Evolutionary conservation across 2,797 vertebrate genomes (phyloP), one percentile per base, ranked within the genome.

Genomic region (Lacerta bilineata): DNA sequence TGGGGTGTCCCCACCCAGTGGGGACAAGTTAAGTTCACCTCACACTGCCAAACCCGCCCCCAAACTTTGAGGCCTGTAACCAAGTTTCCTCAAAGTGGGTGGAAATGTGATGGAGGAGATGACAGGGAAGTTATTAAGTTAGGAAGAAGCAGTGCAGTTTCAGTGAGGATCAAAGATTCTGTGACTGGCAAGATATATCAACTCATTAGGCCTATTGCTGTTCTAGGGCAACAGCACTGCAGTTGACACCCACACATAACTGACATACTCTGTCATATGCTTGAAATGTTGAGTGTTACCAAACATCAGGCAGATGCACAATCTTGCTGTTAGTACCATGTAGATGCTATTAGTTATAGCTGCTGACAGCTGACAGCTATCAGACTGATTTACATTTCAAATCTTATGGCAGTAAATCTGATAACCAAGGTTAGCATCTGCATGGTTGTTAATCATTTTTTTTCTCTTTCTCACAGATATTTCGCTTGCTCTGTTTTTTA

Each of bases 301-400:
- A 91, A 84, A 87, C 80, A 17, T 25, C 0, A 78, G 59, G 61
- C 6, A 75, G 5, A 8, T n/a, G 3, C 23, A 50, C 61, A 43
- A n/a, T 83, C 50, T 18, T 39, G 23, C 39, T 90, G 2, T 85
- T 4, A 55, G 33, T 92, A 23, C 1, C 43, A 55, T 9, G 29
- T 11, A 74, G 20, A 5, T 59, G 39, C 23, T 43, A 82, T 64
- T 50, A 80, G 46, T 75, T 68, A 78, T n/a, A 59, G 66, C 10
- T 86, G 71, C 0, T 75, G 50, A 86, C 0, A 1, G 72, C 11
- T 87, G 77, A 84, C 59, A 84, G 69, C 69, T 36, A 80, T 11
- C 9, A 59, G 11, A 39, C 87, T 23, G 27, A 88, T 83, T 83
- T 85, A 4, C 75, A 46, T 69, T 25, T 78, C n/a, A n/a, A 15